Evolutionary conservation across 2,888 invertebrate species (phyloP).

Genomic region (Teinopalpus imperialis): DNA sequence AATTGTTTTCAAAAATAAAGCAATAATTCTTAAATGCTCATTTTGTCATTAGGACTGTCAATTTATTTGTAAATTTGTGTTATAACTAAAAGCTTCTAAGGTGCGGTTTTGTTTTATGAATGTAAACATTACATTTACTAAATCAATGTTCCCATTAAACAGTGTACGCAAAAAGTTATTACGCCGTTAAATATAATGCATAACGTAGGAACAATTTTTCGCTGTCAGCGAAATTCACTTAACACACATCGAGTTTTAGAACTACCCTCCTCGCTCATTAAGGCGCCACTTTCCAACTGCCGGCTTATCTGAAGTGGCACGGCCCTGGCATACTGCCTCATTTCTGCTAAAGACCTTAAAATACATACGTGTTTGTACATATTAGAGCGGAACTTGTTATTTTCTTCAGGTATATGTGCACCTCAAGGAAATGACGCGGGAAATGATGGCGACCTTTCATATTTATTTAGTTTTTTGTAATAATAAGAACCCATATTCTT

Average conservation of each 20-base stretch:
- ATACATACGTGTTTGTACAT: slow-evolving; percentile 17
- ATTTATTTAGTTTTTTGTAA: too few species aligned
- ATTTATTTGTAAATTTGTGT: too few species aligned
- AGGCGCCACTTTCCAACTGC: slow-evolving; percentile 37
- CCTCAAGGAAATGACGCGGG: slow-evolving; percentile 1
- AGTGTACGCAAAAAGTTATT: neutral
- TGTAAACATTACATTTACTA: too few species aligned
- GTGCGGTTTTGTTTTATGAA: too few species aligned
- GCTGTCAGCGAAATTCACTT: slow-evolving; percentile 33
- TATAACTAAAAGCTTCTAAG: too few species aligned
- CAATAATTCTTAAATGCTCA: too few species aligned
- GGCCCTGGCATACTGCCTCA: slow-evolving; percentile 64
- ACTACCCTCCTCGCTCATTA: slow-evolving; percentile 49
- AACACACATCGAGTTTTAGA: slow-evolving; percentile 29
- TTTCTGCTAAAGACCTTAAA: slow-evolving; percentile 33
- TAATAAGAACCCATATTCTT: too few species aligned
- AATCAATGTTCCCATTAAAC: too few species aligned
- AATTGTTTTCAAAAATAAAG: too few species aligned
- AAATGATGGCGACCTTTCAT: neutral
- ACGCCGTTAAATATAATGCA: neutral
- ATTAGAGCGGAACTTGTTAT: slow-evolving; percentile 24
- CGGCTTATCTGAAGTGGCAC: slow-evolving; percentile 46
- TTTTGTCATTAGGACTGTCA: too few species aligned
- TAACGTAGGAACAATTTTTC: slow-evolving; percentile 1
- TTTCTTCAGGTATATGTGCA: slow-evolving; percentile 5